Conservation (phyloP, 2,888 invertebrate genomes). For the Ceriagrion tenellum region DNA sequence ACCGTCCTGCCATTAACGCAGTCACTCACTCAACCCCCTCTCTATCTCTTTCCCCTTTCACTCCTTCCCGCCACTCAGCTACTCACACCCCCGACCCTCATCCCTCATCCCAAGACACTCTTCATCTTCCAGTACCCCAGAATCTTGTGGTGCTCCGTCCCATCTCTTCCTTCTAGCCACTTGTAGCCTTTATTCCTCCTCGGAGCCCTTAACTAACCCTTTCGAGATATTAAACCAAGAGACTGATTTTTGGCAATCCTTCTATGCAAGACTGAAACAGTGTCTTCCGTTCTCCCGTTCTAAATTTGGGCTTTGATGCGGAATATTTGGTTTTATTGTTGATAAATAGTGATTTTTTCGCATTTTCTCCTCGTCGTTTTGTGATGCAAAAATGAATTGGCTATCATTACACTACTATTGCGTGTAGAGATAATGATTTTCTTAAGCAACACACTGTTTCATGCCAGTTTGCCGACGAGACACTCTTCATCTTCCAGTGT, state of each 20-base stretch:
- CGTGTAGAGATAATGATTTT: no score
- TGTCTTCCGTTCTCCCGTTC: neutral
- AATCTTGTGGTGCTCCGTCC: neutral
- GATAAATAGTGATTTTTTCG: no score
- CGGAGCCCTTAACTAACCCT: neutral
- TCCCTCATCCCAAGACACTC: neutral
- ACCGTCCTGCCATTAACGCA: neutral
- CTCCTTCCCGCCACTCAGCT: no score
- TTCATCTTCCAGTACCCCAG: neutral
- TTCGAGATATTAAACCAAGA: neutral
- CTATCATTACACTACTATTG: no score
- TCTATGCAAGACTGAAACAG: neutral
- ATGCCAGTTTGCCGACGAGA: no score
- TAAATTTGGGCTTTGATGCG: no score
- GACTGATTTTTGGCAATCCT: neutral
- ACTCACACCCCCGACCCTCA: neutral
- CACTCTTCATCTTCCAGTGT: neutral
- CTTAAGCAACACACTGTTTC: no score
- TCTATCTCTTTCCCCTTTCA: no score
- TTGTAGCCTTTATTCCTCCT: neutral
- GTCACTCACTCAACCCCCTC: slow-evolving; percentile 25
- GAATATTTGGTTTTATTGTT: no score
- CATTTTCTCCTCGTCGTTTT: no score
- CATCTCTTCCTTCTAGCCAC: neutral
- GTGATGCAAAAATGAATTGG: no score